phyloP scores from a whole-genome alignment of 2,113 vertebrate species.

The Thomomys bottae region DNA sequence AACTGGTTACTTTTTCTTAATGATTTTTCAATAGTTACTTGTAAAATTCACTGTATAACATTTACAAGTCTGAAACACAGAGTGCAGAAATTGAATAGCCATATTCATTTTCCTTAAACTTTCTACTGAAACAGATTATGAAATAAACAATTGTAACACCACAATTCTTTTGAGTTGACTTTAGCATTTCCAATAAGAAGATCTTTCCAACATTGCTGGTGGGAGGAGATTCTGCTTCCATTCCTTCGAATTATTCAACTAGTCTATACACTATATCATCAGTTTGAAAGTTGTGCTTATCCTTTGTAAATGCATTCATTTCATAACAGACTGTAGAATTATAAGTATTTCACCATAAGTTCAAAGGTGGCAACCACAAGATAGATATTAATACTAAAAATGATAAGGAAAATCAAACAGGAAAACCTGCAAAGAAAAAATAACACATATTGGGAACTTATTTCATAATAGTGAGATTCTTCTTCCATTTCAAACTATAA shows the following conservation, averaged over 20 bases:
- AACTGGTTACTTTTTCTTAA: neutral
- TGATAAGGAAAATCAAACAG: neutral
- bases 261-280: neutral
- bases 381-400: neutral
- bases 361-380: neutral
- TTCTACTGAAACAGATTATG: too few species aligned
- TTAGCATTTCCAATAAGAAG: neutral
- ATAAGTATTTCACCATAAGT: neutral
- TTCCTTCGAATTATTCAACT: slow-evolving; percentile 1
- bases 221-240: neutral
- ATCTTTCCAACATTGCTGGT: neutral
- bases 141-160: neutral
- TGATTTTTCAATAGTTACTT: neutral
- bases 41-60: neutral
- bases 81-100: neutral
- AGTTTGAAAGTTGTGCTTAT: neutral
- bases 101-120: too few species aligned
- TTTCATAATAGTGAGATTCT: neutral
- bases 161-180: neutral
- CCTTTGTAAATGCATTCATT: neutral
- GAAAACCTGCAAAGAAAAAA: neutral
- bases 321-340: neutral
- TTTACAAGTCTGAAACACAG: neutral
- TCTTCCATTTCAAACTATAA: neutral
- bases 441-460: neutral